Conservation (phyloP, 1,140 invertebrate genomes). For the Phymastichus coffea region DNA sequence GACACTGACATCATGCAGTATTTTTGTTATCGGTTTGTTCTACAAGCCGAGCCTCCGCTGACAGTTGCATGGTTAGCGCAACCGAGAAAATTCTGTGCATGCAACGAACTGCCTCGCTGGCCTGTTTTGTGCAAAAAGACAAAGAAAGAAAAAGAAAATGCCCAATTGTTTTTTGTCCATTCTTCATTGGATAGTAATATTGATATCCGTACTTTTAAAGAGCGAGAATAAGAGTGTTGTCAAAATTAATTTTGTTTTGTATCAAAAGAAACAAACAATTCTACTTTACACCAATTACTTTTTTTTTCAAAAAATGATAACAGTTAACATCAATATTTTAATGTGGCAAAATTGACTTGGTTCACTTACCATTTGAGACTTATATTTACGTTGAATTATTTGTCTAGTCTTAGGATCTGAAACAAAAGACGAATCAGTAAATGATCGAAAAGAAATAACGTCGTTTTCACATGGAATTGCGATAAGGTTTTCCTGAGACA, state of each 20-base stretch:
- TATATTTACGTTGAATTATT: constrained; percentile 94
- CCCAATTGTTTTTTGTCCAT: constrained; percentile 9
- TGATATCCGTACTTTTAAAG: too few species aligned
- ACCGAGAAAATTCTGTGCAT: constrained; percentile 57
- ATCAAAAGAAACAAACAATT: too few species aligned
- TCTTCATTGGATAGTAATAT: constrained; percentile 13
- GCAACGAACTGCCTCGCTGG: constrained; percentile 52
- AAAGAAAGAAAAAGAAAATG: constrained; percentile 16
- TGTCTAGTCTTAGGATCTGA: constrained; percentile 97
- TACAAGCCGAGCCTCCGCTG: constrained; percentile 33
- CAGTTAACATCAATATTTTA: too few species aligned
- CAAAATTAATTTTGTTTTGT: too few species aligned
- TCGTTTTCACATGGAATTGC: too few species aligned
- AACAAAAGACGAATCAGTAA: constrained; percentile 50
- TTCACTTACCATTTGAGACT: constrained; percentile 93
- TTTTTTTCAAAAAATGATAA: too few species aligned
- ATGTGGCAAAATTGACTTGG: too few species aligned
- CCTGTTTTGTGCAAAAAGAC: constrained; percentile 36
- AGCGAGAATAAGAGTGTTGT: too few species aligned
- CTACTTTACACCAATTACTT: neutral
- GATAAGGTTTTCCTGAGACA: constrained; percentile 51
- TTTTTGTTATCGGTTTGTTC: constrained; percentile 30
- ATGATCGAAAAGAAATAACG: neutral
- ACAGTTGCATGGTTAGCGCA: constrained; percentile 43
- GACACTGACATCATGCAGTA: constrained; percentile 35